Evolutionary conservation across 2,888 invertebrate genomes (phyloP).

Genomic region (Callyntrura sp.): DNA sequence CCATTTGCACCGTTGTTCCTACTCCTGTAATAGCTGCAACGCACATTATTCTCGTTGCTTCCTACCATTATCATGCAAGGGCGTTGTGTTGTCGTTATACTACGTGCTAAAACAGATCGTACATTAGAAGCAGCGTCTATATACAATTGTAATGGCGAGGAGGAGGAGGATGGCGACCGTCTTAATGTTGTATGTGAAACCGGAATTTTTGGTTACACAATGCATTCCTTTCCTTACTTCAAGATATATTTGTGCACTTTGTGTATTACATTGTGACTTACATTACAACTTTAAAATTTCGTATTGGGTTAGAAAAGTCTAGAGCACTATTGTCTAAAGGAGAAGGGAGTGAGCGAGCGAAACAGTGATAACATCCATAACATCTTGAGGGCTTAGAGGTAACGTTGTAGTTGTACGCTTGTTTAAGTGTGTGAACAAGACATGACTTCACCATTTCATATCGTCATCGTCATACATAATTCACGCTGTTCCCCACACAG

Average conservation of each 20-base stretch:
- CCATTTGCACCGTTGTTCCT: conserved; percentile 52
- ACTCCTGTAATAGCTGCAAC: neutral
- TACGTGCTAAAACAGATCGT: neutral
- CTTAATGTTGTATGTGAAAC: neutral
- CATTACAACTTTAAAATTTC: neutral
- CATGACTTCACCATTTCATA: conserved; percentile 21
- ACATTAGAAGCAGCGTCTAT: neutral
- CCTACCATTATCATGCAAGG: conserved; percentile 23
- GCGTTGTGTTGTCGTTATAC: conserved; percentile 27
- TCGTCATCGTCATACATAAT: neutral
- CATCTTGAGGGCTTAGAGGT: neutral
- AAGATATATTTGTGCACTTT: conserved; percentile 6
- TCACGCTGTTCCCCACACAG: neutral
- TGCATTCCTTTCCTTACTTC: neutral
- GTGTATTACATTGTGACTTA: too few species aligned
- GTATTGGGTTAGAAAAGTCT: neutral
- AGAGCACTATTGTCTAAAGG: conserved; percentile 24
- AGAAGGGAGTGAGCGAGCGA: neutral
- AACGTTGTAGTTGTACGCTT: neutral
- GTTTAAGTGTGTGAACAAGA: neutral
- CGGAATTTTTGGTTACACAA: conserved; percentile 25
- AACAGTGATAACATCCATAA: neutral
- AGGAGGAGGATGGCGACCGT: neutral
- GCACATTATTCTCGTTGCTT: neutral
- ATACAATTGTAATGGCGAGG: neutral